A percentile compares a stretch with the other conserved stretches of the same genome.
Conservation (phyloP, 1,140 invertebrate genomes). For the Laupala kohalensis region DNA sequence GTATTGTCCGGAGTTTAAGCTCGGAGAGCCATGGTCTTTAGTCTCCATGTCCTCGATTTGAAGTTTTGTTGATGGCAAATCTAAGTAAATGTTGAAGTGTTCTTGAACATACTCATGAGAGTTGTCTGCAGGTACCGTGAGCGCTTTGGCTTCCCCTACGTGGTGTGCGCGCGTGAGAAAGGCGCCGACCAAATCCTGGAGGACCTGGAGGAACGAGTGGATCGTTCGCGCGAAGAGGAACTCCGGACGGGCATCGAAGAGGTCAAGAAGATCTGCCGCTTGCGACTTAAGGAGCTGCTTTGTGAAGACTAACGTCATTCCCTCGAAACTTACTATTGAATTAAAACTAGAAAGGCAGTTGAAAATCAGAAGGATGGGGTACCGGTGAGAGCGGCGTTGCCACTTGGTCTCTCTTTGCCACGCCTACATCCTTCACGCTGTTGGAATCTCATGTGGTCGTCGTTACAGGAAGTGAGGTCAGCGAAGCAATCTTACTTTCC, state of each 20-base stretch:
- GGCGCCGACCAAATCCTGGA: constrained; percentile 38
- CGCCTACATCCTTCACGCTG: too few relatives aligned
- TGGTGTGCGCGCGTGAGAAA: constrained; percentile 52
- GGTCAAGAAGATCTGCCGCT: constrained; percentile 52
- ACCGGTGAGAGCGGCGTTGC: too few relatives aligned
- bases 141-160: constrained; percentile 57
- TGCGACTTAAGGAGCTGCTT: constrained; percentile 39
- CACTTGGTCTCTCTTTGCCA: too few relatives aligned
- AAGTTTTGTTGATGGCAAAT: too few relatives aligned
- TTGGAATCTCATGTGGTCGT: too few relatives aligned
- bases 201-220: constrained; percentile 36
- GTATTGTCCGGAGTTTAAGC: too few relatives aligned
- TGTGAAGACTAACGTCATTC: background rate
- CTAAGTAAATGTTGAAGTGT: background rate
- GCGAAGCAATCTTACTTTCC: too few relatives aligned
- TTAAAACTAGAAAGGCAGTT: too few relatives aligned
- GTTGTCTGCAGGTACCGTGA: constrained; percentile 38
- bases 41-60: background rate
- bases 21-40: background rate
- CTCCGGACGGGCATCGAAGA: constrained; percentile 43
- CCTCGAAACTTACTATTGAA: too few relatives aligned
- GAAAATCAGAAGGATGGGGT: too few relatives aligned
- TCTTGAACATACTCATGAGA: background rate
- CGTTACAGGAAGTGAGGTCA: too few relatives aligned
- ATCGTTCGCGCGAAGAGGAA: constrained; percentile 40